These are phyloP conservation scores for Metacarcinus magister DNA, from an alignment of 2,888 invertebrate genomes.

Conservation along the genomic window DNA sequence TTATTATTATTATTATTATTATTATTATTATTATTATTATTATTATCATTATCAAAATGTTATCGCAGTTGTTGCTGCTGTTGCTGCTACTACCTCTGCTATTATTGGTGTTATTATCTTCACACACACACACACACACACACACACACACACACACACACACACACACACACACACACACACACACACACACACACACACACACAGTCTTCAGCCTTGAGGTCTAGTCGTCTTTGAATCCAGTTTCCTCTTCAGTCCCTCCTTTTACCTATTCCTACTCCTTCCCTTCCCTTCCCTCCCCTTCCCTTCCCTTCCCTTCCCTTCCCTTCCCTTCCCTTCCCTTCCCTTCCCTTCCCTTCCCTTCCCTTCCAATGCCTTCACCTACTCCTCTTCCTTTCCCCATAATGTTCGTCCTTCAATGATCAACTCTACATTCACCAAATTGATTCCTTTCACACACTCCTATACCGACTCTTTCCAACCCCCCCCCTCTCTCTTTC, in stretches of 20 bases:
- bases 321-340: neutral
- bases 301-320: no score
- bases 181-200: neutral
- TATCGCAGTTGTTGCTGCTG: no score
- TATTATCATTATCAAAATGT: no score
- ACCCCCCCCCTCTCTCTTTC: neutral
- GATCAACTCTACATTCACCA: neutral
- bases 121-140: neutral
- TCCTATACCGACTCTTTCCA: no score
- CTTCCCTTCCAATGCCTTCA: no score
- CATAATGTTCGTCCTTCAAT: neutral
- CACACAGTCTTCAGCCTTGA: neutral
- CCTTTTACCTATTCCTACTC: neutral
- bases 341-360: no score
- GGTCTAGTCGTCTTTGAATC: neutral
- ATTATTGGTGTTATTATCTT: neutral
- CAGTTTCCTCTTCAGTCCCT: neutral
- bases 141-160: neutral
- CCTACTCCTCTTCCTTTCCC: no score
- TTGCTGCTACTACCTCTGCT: no score
- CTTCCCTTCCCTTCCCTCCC: no score
- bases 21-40: no score
- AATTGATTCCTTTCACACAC: neutral
- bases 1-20: no score
- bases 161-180: neutral